Conservation (phyloP, 1,140 invertebrate species). For the Cheumatopsyche charites region DNA sequence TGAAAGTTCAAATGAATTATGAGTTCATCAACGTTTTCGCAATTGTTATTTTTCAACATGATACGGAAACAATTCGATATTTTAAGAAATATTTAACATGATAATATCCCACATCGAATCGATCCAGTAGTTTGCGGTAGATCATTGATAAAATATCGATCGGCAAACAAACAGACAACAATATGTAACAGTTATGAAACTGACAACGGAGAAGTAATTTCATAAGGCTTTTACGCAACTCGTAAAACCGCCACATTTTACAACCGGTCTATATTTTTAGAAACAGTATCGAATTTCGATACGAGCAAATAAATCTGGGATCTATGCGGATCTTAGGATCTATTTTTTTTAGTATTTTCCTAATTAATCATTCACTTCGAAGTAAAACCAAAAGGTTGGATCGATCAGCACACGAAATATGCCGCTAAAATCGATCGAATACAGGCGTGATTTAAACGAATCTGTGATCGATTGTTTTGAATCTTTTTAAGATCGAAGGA, state of each 20-base stretch:
- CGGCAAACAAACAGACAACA: too few species aligned
- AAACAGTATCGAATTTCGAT: conserved; percentile 9
- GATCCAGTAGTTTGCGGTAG: too few species aligned
- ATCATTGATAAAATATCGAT: too few species aligned
- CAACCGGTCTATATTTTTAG: conserved; percentile 23
- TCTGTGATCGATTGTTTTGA: neutral
- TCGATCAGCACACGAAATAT: too few species aligned
- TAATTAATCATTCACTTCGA: too few species aligned
- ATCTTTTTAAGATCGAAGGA: neutral
- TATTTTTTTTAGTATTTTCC: too few species aligned
- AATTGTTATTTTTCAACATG: neutral
- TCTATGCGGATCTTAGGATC: too few species aligned
- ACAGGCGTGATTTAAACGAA: too few species aligned
- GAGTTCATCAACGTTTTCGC: neutral
- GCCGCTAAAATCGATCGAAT: too few species aligned
- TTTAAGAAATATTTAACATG: too few species aligned
- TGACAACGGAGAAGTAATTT: conserved; percentile 13
- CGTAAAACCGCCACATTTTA: conserved; percentile 14
- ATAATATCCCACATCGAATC: too few species aligned
- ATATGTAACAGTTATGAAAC: conserved; percentile 33
- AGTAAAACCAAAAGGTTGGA: too few species aligned
- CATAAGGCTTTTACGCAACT: conserved; percentile 32
- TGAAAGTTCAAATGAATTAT: neutral
- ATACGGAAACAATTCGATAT: conserved; percentile 3
- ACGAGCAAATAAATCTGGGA: neutral